These are phyloP conservation scores for Tyto alba DNA, from an alignment of 2,113 vertebrate genomes.

Conservation along the genomic window DNA sequence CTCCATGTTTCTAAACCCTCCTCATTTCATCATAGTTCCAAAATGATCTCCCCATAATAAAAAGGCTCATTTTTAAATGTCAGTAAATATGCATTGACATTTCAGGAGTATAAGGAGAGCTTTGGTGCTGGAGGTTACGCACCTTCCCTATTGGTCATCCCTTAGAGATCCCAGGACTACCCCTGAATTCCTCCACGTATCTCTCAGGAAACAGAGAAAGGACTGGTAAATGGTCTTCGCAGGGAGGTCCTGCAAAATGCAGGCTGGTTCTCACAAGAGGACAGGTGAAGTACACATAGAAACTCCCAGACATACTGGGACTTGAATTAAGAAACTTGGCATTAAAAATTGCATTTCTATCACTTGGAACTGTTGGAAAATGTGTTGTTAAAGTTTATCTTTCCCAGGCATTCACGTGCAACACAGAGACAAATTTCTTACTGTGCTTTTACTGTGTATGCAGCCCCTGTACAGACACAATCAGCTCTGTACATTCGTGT, in stretches of 20 bases:
- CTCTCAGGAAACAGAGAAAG: not conserved
- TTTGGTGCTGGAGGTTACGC: fast-evolving
- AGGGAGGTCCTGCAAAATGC: not conserved
- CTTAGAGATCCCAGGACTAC: not conserved
- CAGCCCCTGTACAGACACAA: not conserved
- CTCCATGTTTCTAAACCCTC: not conserved
- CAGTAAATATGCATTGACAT: not conserved
- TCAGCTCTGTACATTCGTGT: not conserved
- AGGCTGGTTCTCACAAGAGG: not conserved
- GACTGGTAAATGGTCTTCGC: not conserved
- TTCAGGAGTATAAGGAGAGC: not conserved
- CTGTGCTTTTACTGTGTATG: not conserved
- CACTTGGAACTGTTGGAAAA: not conserved
- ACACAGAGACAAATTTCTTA: not conserved
- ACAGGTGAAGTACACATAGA: not conserved
- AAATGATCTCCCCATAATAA: not conserved
- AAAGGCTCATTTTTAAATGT: not conserved
- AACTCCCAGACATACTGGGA: not conserved
- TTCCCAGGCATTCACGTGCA: not conserved
- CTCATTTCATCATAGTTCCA: not conserved
- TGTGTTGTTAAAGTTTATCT: not conserved
- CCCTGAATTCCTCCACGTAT: not conserved
- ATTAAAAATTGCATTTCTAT: not conserved
- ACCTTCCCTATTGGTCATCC: not conserved
- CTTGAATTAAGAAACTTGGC: not conserved